These are phyloP conservation scores for Meandrina meandrites DNA, from an alignment of 92 coral and sea anemone genomes.

Conservation along the genomic window DNA sequence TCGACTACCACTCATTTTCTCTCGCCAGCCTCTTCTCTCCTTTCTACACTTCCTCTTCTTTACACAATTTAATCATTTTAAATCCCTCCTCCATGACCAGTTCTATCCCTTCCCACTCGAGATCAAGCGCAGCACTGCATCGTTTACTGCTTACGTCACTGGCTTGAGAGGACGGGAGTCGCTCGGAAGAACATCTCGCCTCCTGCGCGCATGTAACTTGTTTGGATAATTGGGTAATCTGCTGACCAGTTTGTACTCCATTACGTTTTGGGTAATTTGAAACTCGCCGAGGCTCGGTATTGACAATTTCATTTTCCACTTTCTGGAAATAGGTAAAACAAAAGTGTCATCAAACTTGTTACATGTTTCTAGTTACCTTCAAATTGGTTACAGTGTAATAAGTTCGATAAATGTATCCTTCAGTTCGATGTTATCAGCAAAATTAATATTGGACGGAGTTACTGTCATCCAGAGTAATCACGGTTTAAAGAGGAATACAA, in stretches of 20 bases:
- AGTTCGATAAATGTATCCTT: background rate
- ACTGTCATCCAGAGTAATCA: background rate
- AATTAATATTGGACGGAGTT: background rate
- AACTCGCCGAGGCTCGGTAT: constrained; percentile 4
- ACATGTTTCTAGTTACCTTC: background rate
- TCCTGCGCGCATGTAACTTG: background rate
- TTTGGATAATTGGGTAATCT: background rate
- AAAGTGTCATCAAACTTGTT: background rate
- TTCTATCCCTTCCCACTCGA: constrained; percentile 73
- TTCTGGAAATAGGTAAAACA: constrained; percentile 21
- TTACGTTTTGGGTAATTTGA: constrained; percentile 27
- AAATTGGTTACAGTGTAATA: background rate
- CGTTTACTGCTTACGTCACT: constrained; percentile 27
- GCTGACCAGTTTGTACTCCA: constrained; percentile 27
- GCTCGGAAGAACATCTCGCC: background rate
- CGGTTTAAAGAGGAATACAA: background rate
- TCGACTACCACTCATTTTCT: background rate
- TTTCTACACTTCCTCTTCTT: constrained; percentile 58
- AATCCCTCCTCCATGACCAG: constrained; percentile 54
- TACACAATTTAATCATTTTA: constrained; percentile 53
- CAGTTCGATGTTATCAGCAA: background rate
- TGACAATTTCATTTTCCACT: background rate
- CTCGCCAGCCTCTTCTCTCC: background rate
- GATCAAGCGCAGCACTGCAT: constrained; percentile 54
- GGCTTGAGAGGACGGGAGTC: background rate